Base-by-base conservation (phyloP, 2,797 vertebrate species). In the Crax fasciolata region DNA sequence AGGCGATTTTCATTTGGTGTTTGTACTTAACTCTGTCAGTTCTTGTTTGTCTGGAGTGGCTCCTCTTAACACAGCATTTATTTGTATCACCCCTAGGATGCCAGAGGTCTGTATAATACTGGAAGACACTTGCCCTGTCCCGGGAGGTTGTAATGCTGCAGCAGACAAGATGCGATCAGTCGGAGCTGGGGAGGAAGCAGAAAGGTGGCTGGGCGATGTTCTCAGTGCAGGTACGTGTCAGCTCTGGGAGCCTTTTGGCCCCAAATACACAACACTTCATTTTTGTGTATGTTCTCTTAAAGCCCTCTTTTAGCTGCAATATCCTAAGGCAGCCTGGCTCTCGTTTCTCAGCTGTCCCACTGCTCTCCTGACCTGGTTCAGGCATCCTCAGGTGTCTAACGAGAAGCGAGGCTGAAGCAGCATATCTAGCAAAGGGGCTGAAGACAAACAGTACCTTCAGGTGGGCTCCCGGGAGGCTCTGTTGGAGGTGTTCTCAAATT, bases 181-280 rank as follows among this genome's bases (percentile, higher is more conserved):
- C 20, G 58, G 4, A 74, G 11, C 54, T 81, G 73, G 16, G 11
- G 24, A 86, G 21, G 41, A 88, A 93, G 51, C 0, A 48, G 35
- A 61, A 83, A 10, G 38, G 43, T 66, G 66, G 6, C 14, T 70
- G 54, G 43, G 25, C 58, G 54, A 77, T 8, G 30, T 57, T 94
- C 76, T 62, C 25, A 59, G 20, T 41, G 52, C 23, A 66, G 66
- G 32, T 25, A 51, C 0, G 0, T 38, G 10, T 62, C 46, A 72
- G 12, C 59, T 85, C 30, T 77, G 35, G 41, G 14, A 5, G 38
- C n/a, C 16, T 92, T 74, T 74, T 83, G 62, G 10, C 30, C 43
- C 66, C 24, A 91, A 78, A 78, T 58, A 71, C 30, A 74, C 3
- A 7, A 13, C 28, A 24, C 2, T 21, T 66, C 1, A 27, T 35